Percentiles rank a stretch among this genome's conserved stretches.
phyloP scores from a whole-genome alignment of 2,888 invertebrate species.

The Agriopis aurantiaria region DNA sequence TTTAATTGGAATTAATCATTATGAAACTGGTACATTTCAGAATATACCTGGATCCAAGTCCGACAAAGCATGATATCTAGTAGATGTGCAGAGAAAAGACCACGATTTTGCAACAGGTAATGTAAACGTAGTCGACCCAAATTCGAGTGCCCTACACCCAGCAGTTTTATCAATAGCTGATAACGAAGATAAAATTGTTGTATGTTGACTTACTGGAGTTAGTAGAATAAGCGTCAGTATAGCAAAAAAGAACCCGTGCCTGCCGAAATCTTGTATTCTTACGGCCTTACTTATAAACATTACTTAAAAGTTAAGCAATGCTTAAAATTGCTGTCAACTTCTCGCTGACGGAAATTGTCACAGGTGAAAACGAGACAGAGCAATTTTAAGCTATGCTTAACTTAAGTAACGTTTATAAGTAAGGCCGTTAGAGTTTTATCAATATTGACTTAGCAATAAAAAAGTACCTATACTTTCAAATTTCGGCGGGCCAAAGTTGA shows the following conservation, averaged over 20 bases:
- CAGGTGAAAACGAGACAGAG: too few relatives aligned
- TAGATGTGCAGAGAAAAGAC: constrained; percentile 10
- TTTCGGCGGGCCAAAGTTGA: too few relatives aligned
- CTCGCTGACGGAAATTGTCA: too few relatives aligned
- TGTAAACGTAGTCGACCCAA: constrained; percentile 71
- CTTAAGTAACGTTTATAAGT: too few relatives aligned
- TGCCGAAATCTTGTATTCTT: not conserved
- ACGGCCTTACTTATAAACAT: too few relatives aligned
- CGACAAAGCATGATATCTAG: constrained; percentile 6
- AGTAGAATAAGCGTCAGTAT: constrained; percentile 34
- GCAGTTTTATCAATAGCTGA: constrained; percentile 76
- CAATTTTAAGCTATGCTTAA: too few relatives aligned
- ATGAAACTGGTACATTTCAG: constrained; percentile 12
- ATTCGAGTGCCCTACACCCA: constrained; percentile 69
- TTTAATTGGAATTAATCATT: not conserved
- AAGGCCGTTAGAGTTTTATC: not conserved
- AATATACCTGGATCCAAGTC: not conserved
- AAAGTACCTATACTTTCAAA: too few relatives aligned
- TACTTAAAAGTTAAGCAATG: too few relatives aligned
- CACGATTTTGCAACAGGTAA: constrained; percentile 58
- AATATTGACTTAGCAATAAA: too few relatives aligned
- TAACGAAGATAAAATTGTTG: constrained; percentile 82
- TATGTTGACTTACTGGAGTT: constrained; percentile 58
- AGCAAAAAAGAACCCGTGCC: constrained; percentile 4
- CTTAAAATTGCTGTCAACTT: too few relatives aligned